Percentiles rank a stretch among this genome's conserved stretches.
Evolutionary conservation across 2,113 vertebrate genomes (phyloP).

Genomic region (Lamprologus sp.): DNA sequence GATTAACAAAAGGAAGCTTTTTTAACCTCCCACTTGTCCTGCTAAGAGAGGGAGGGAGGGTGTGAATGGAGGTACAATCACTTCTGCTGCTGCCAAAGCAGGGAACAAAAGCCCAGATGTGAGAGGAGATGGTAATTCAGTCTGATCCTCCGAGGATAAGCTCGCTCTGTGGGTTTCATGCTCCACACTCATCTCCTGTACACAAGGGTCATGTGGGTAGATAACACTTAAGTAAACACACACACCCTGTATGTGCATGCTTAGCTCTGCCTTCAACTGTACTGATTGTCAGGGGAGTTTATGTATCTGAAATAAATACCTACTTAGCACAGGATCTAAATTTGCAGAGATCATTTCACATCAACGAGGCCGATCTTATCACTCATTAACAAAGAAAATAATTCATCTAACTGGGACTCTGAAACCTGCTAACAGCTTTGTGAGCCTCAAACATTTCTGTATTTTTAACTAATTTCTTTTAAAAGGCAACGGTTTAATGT

Average conservation of each 20-base stretch:
- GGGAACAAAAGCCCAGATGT: slow-evolving; percentile 81
- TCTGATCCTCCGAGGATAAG: slow-evolving; percentile 80
- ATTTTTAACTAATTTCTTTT: rapidly evolving
- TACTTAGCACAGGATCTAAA: neutral
- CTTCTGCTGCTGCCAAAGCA: slow-evolving; percentile 76
- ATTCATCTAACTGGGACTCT: neutral
- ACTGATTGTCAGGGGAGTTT: neutral
- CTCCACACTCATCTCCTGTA: slow-evolving; percentile 69
- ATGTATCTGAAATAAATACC: neutral
- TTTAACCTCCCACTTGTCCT: slow-evolving; percentile 59
- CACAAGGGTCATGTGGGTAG: slow-evolving; percentile 66
- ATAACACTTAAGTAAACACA: slow-evolving; percentile 63
- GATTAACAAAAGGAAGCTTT: slow-evolving; percentile 75
- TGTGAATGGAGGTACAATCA: slow-evolving; percentile 74
- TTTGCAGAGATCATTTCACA: neutral
- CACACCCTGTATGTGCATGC: neutral
- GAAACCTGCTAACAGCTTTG: neutral
- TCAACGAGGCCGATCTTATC: neutral
- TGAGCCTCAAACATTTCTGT: neutral
- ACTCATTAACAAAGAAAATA: neutral
- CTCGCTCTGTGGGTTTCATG: slow-evolving; percentile 75
- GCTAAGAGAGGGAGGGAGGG: slow-evolving; percentile 47
- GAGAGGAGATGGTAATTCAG: slow-evolving; percentile 83
- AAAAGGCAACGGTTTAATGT: neutral
- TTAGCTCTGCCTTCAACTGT: neutral